Conservation (phyloP, 2,797 vertebrate genomes). For the Meda fulgida region DNA sequence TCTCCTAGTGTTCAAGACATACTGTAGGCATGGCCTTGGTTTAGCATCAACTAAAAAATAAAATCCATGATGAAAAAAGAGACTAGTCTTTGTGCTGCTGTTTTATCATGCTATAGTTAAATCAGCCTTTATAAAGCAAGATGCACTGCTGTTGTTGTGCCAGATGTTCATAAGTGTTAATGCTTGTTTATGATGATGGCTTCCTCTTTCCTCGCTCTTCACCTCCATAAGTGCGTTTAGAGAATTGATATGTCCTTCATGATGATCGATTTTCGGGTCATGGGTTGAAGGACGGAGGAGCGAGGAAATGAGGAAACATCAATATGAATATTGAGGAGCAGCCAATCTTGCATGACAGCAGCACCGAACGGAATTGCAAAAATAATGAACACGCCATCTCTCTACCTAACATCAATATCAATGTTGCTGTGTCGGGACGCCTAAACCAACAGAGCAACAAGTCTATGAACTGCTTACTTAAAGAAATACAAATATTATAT, state of each 20-base stretch:
- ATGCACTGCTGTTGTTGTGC: background rate
- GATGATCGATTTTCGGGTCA: background rate
- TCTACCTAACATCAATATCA: background rate
- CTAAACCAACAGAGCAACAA: background rate
- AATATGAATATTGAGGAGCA: background rate
- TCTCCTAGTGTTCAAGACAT: background rate
- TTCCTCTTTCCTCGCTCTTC: background rate
- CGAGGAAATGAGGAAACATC: background rate
- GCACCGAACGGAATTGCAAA: background rate
- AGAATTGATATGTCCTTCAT: constrained; percentile 6
- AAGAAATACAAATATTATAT: background rate
- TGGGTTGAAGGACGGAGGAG: background rate
- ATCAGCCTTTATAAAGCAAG: background rate
- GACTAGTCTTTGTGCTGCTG: background rate
- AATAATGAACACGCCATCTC: constrained; percentile 1
- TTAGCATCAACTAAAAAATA: background rate
- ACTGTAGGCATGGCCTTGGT: background rate
- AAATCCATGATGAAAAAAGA: background rate
- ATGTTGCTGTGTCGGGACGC: background rate
- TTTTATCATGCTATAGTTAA: background rate
- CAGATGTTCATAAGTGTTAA: background rate
- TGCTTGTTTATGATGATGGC: background rate
- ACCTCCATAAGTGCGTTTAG: background rate
- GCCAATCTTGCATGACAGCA: constrained; percentile 5
- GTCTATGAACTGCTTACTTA: background rate